Percentiles rank a stretch among this genome's conserved stretches.
Conservation (phyloP, 2,113 vertebrate genomes). For the Osmerus mordax region DNA sequence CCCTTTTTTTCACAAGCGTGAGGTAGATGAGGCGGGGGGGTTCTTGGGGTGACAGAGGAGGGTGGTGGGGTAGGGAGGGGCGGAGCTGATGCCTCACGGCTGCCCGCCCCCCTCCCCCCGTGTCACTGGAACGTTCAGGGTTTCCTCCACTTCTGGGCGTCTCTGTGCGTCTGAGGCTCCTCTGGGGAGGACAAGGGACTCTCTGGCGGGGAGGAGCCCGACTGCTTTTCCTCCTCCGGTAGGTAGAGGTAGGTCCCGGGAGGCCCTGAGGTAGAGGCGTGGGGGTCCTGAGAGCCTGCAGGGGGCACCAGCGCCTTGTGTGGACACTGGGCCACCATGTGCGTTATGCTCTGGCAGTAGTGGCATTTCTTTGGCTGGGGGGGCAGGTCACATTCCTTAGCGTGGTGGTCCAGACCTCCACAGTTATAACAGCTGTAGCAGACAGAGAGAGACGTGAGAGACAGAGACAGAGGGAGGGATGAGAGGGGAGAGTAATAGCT, state of each 20-base stretch:
- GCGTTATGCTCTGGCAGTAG: constrained; percentile 95
- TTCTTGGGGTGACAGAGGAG: constrained; percentile 53
- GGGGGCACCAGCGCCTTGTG: constrained; percentile 75
- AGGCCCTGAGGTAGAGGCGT: constrained; percentile 69
- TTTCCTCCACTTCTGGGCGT: constrained; percentile 91
- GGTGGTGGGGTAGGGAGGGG: neutral
- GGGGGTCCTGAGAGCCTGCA: constrained; percentile 87
- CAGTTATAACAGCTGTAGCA: constrained; percentile 93
- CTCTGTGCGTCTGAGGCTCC: constrained; percentile 79
- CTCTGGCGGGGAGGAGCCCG: constrained; percentile 80
- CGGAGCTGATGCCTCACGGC: constrained; percentile 62
- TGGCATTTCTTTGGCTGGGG: constrained; percentile 99
- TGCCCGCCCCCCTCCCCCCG: constrained; percentile 24
- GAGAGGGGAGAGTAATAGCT: neutral
- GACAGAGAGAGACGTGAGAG: neutral
- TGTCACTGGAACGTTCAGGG: constrained; percentile 67
- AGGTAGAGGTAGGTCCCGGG: constrained; percentile 70
- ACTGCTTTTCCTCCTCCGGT: constrained; percentile 70
- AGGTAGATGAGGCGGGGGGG: constrained; percentile 71
- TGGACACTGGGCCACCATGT: constrained; percentile 96
- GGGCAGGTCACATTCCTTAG: constrained; percentile 97
- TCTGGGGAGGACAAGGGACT: constrained; percentile 81
- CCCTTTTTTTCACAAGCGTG: constrained; percentile 64
- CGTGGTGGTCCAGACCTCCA: constrained; percentile 96
- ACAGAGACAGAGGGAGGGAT: neutral